Evolutionary conservation across 2,113 vertebrate genomes (phyloP).

Genomic region (Oplegnathus fasciatus): DNA sequence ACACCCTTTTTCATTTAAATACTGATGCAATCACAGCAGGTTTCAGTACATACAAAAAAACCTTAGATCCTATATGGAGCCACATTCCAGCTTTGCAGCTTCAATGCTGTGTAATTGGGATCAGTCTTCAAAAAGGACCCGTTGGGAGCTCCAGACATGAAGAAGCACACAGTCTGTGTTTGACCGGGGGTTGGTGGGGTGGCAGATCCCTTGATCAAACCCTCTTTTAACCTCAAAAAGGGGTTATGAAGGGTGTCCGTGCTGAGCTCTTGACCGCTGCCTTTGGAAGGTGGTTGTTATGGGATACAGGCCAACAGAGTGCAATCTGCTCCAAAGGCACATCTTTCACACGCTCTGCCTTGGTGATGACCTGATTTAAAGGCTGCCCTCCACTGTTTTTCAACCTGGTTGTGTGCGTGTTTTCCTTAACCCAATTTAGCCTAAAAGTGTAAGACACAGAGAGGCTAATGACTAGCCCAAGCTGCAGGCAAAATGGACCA

Average conservation of each 20-base stretch:
- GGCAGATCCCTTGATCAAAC: slow-evolving; percentile 72
- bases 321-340: slow-evolving; percentile 68
- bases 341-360: slow-evolving; percentile 55
- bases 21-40: slow-evolving; percentile 50
- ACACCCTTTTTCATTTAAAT: slow-evolving; percentile 41
- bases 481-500: slow-evolving; percentile 58
- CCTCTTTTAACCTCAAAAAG: slow-evolving; percentile 74
- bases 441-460: slow-evolving; percentile 68
- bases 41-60: slow-evolving; percentile 15
- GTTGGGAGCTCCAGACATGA: slow-evolving; percentile 45
- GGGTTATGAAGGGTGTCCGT: slow-evolving; percentile 58
- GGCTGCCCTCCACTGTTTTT: slow-evolving; percentile 69
- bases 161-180: slow-evolving; percentile 57
- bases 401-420: slow-evolving; percentile 70
- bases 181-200: slow-evolving; percentile 48
- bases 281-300: slow-evolving; percentile 74
- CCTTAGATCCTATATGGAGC: slow-evolving; percentile 22
- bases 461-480: slow-evolving; percentile 70
- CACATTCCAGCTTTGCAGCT: slow-evolving; percentile 43
- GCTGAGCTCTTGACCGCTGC: slow-evolving; percentile 69
- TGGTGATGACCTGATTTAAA: slow-evolving; percentile 81
- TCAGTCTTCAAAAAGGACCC: slow-evolving; percentile 69
- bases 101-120: slow-evolving; percentile 68
- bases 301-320: slow-evolving; percentile 65
- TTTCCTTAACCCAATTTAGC: slow-evolving; percentile 78